Evolutionary conservation across 2,113 vertebrate species (phyloP), one percentile per base, ranked within the genome.

Genomic region (Cololabis saira): DNA sequence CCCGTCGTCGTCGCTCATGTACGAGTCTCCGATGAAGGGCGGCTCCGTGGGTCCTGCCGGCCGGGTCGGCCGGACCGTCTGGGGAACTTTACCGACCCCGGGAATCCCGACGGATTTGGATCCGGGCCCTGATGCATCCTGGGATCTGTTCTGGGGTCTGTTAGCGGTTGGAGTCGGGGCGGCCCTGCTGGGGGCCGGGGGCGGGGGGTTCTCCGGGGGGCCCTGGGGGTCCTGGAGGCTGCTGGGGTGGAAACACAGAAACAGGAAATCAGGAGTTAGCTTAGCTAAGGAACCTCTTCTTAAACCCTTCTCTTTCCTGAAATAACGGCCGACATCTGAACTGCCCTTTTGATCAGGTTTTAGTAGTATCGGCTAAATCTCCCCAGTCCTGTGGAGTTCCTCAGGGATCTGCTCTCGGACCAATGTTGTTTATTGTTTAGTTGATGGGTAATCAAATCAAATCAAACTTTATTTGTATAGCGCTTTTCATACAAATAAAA

Each of bases 21-120:
- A 94, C 0, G 6, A 5, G 54, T 94, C 93, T 17, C 93, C 93
- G 5, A 93, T 79, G 80, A 74, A 93, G 3, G 85, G 48, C 0
- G 74, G 52, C 17, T 87, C 77, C 0, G 78, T 90, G 0, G 76
- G 19, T 11, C 21, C 9, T 22, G 5, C 13, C 2, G 51, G 15
- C 22, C 4, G 14, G 1, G 27, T 3, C 14, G 37, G 19, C 13
- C 1, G 44, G 33, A 1, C 5, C 1, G n/a, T 15, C 13, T 40
- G 42, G 22, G 16, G 17, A 0, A 17, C 9, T 27, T 11, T 48
- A 5, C 43, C 2, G 16, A 44, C n/a, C 30, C 45, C 11, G 12
- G 37, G 16, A 12, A 5, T 17, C 0, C 6, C 50, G 10, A 44
- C 24, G 45, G 59, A 15, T 17, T 10, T 12, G 6, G 49, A 49